Evolutionary conservation across 2,113 vertebrate species (phyloP), one percentile per base, ranked within the genome.

Genomic region (Choloepus hoffmanni): DNA sequence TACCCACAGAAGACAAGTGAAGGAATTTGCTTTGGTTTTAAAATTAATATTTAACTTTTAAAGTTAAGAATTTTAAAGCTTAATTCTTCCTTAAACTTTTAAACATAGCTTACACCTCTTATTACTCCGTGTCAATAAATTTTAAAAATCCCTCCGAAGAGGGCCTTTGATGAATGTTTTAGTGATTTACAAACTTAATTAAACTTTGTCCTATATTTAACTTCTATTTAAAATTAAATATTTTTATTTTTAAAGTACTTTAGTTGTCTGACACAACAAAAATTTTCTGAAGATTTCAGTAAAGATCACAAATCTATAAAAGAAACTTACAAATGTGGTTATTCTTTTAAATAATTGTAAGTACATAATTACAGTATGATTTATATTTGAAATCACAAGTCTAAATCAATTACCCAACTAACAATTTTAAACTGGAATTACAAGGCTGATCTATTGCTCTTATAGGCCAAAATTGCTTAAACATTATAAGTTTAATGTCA

Each of bases 241-340:
- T 76, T 87, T 87, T 88, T 33, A 88, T 81, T 83, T 94, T 53
- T 76, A 85, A 89, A 78, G 30, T 85, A 90, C 7, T 58, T 85
- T 15, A 58, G 15, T 90, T 50, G 7, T 65, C 55, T 90, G 50
- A 89, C 43, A 43, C 62, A 79, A 63, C 2, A 58, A 85, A 45
- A 81, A 21, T 89, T 90, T 93, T 85, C 45, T 93, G 36, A 96
- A 81, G 40, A 60, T 86, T 85, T 85, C 73, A 76, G 63, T 89
- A 78, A 73, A 74, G 14, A 19, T 85, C 73, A 21, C 79, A 58
- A 79, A 70, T 65, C 45, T 93, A 28, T 26, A 72, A 85, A 89
- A 85, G 60, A 79, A 78, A 89, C 48, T 55, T 53, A 45, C 28
- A 92, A 76, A 50, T 65, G 67, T 74, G 26, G 33, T 90, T 33